Base-by-base conservation (phyloP, 2,797 vertebrate genomes). In the Anas flavirostris region DNA sequence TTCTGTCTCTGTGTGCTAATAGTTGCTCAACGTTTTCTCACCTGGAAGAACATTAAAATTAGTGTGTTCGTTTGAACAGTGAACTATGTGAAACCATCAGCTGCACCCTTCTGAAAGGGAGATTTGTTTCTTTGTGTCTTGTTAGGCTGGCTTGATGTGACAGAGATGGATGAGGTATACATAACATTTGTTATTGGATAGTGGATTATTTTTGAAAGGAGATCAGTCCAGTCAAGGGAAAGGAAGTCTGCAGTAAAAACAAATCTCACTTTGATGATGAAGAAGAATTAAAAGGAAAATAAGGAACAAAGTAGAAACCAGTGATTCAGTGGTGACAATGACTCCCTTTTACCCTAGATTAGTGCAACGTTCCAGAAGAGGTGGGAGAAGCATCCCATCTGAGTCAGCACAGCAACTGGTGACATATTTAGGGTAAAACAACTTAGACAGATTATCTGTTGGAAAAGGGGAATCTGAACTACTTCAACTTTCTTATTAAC, bases 191-290 rank as follows among this genome's bases (percentile, higher is more conserved):
- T 70, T 41, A 84, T 0, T 29, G 90, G 80, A 56, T 12, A 43
- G 62, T 25, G 80, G 87, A 35, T 82, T 79, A 52, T 72, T 90
- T 90, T 4, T 56, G 91, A 90, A 84, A 90, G 90, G 66, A 93
- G 46, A 94, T 62, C 88, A 80, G 81, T 10, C 28, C 78, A 77
- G 70, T 9, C 69, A 55, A 69, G 78, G 91, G 86, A 94, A 91
- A 94, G 63, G 67, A 89, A 91, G 75, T 9, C 75, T 62, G 75
- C 0, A 69, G 58, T 17, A 56, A 78, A 93, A 96, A 82, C 74
- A 95, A 80, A 88, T 21, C 86, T 86, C 59, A 82, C 77, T 94
- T 64, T 74, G 93, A 92, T 77, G 93, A 80, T n/a, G 75, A 59
- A 84, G 67, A 33, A 73, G 59, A 60, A 82, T 52, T 64, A 74